These are phyloP conservation scores for Tridacna crocea DNA, from an alignment of 2,888 invertebrate species.

Conservation along the genomic window DNA sequence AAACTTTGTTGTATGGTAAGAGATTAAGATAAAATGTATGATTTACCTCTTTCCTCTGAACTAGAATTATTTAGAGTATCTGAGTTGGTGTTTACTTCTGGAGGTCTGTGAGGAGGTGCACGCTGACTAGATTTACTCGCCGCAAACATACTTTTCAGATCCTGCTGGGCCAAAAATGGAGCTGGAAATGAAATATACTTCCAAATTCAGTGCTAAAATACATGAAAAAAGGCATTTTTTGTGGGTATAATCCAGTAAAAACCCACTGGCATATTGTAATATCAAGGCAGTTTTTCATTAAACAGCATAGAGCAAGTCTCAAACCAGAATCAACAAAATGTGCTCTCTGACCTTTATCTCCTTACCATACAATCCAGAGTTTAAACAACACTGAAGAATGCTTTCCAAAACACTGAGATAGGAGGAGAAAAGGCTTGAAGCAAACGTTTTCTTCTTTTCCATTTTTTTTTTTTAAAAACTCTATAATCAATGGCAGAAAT, in stretches of 20 bases:
- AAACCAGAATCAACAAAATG: not conserved
- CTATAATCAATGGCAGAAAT: no score
- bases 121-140: constrained; percentile 57
- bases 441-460: not conserved
- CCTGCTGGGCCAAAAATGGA: constrained; percentile 90
- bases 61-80: constrained; percentile 64
- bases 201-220: not conserved
- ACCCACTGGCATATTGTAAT: no score
- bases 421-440: not conserved
- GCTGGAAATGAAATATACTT: constrained; percentile 82
- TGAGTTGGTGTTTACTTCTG: constrained; percentile 54
- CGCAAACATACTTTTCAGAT: constrained; percentile 87
- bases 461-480: no score
- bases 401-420: not conserved
- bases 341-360: not conserved
- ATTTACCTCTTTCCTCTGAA: constrained; percentile 52
- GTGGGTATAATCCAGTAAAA: no score
- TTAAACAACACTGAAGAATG: not conserved
- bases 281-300: no score
- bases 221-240: no score
- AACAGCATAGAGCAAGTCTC: no score
- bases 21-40: not conserved
- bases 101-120: constrained; percentile 48
- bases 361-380: not conserved
- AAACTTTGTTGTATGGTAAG: no score